These are phyloP conservation scores for Dastarcus helophoroides DNA, from an alignment of 2,888 invertebrate genomes.

Conservation along the genomic window DNA sequence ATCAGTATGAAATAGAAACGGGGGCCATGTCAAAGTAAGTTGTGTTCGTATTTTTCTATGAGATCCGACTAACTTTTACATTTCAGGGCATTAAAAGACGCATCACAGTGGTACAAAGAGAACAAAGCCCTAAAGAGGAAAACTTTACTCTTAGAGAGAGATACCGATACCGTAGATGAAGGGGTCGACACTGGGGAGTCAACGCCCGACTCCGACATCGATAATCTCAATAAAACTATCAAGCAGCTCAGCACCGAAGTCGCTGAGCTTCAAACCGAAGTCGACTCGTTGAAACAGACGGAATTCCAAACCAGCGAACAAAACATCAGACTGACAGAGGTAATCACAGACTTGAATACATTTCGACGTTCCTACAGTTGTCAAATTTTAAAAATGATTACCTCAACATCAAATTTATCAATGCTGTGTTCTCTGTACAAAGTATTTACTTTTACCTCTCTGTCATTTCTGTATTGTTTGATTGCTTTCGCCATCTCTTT, in stretches of 20 bases:
- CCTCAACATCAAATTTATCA: not conserved
- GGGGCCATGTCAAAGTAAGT: constrained; percentile 60
- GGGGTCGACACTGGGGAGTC: constrained; percentile 36
- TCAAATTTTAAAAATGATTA: constrained; percentile 3
- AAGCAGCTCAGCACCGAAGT: constrained; percentile 52
- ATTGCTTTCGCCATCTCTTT: no score
- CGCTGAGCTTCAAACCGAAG: constrained; percentile 54
- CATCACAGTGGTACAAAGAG: constrained; percentile 65
- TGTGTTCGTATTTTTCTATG: no score
- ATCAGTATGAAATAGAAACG: constrained; percentile 62
- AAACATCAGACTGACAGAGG: constrained; percentile 45
- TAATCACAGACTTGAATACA: constrained; percentile 18
- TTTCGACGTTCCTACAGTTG: not conserved
- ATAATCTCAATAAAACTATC: constrained; percentile 56
- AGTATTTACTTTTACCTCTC: constrained; percentile 1
- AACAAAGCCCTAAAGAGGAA: constrained; percentile 59
- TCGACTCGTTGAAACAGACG: constrained; percentile 49
- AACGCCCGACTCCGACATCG: constrained; percentile 50
- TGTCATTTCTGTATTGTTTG: no score
- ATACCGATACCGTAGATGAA: constrained; percentile 47
- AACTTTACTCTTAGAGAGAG: constrained; percentile 52
- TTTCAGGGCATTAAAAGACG: constrained; percentile 54
- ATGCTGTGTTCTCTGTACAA: constrained; percentile 1
- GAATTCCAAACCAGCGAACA: constrained; percentile 64
- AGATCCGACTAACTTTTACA: not conserved